These are phyloP conservation scores for Carassius gibelio DNA, from an alignment of 2,113 vertebrate species.

Conservation along the genomic window DNA sequence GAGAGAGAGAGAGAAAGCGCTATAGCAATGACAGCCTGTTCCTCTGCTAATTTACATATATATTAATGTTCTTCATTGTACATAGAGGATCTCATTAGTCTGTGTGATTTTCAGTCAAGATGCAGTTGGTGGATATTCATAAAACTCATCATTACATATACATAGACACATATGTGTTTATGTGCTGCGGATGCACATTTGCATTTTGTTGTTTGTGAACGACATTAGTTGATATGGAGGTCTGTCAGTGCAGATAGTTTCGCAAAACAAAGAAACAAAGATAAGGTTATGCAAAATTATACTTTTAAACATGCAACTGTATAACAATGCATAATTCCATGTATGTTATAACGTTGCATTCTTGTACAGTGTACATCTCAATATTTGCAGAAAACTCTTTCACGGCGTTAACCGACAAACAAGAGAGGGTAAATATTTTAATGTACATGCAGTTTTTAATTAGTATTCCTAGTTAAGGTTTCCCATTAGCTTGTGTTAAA, in stretches of 20 bases:
- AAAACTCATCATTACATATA: conserved; percentile 66
- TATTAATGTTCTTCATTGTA: conserved; percentile 83
- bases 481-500: not conserved
- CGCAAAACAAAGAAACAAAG: conserved; percentile 58
- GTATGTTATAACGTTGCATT: conserved; percentile 1
- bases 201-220: conserved; percentile 29
- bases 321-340: conserved; percentile 11
- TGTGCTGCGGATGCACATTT: conserved; percentile 45
- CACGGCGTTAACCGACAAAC: not conserved
- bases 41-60: conserved; percentile 80
- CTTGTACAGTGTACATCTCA: conserved; percentile 12
- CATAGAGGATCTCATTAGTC: conserved; percentile 83
- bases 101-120: conserved; percentile 77
- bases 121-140: conserved; percentile 70
- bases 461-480: not conserved
- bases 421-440: not conserved
- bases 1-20: conserved; percentile 56
- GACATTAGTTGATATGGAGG: conserved; percentile 22
- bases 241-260: conserved; percentile 50
- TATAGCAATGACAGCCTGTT: conserved; percentile 57
- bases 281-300: conserved; percentile 55
- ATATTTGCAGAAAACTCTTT: not conserved
- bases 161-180: conserved; percentile 29
- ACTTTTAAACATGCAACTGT: conserved; percentile 47
- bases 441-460: not conserved